These are phyloP conservation scores for Rhyacichthys aspro DNA, from an alignment of 2,797 vertebrate genomes.

Conservation along the genomic window DNA sequence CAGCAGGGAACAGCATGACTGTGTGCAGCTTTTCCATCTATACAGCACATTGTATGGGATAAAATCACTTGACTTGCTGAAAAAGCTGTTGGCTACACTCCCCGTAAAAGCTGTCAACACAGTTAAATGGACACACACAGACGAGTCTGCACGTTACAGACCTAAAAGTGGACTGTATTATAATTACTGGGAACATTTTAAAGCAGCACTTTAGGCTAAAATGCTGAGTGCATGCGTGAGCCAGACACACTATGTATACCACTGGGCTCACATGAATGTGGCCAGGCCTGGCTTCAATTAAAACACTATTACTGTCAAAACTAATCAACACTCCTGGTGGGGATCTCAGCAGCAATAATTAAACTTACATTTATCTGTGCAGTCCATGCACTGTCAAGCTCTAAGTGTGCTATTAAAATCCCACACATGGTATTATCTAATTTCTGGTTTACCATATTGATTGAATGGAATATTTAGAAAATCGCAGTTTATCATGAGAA, in stretches of 20 bases:
- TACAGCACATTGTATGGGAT: constrained; percentile 6
- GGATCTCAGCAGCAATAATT: constrained; percentile 72
- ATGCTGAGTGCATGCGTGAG: constrained; percentile 54
- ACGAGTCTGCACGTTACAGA: constrained; percentile 36
- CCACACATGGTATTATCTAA: constrained; percentile 74
- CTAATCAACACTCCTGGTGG: constrained; percentile 69
- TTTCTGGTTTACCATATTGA: constrained; percentile 77
- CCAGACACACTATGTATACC: constrained; percentile 63
- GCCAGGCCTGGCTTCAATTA: constrained; percentile 77
- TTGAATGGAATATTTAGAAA: constrained; percentile 75
- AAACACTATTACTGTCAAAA: constrained; percentile 79
- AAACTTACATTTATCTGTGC: constrained; percentile 68
- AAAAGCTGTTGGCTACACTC: constrained; percentile 31
- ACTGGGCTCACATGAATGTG: constrained; percentile 61
- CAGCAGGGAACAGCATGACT: neutral
- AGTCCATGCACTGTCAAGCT: constrained; percentile 54
- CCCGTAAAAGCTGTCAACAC: constrained; percentile 38
- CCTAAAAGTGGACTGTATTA: constrained; percentile 37
- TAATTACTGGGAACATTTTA: constrained; percentile 67
- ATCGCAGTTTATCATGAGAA: constrained; percentile 73
- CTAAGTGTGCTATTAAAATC: constrained; percentile 72
- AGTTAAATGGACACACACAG: constrained; percentile 32
- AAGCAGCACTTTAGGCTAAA: constrained; percentile 64
- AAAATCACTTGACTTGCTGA: constrained; percentile 30
- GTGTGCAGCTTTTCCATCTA: constrained; percentile 9